These are phyloP conservation scores for Microcebus jonahi DNA, from an alignment of 2,113 vertebrate genomes.

Conservation along the genomic window DNA sequence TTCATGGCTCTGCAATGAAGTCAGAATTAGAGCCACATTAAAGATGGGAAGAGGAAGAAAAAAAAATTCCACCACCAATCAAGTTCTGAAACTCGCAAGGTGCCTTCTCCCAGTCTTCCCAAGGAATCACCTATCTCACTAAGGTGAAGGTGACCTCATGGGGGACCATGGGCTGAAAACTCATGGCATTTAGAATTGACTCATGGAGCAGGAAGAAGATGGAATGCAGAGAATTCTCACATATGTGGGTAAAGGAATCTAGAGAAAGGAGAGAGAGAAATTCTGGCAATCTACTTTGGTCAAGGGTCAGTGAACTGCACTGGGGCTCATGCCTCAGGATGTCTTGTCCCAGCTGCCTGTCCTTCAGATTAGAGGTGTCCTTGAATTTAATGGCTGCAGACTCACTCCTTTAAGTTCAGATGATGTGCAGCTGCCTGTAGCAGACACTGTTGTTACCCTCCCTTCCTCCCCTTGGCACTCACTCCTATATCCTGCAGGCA, in stretches of 20 bases:
- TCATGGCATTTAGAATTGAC: not conserved
- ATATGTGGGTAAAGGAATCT: not conserved
- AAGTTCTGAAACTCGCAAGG: conserved; percentile 53
- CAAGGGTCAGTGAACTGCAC: not conserved
- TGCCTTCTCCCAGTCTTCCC: conserved; percentile 23
- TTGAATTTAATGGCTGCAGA: not conserved
- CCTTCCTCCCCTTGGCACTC: not conserved
- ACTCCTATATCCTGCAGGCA: not conserved
- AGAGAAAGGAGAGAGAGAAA: not conserved
- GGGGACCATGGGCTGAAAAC: not conserved
- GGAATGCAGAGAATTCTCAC: not conserved
- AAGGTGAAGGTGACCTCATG: conserved; percentile 65
- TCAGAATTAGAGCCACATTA: conserved; percentile 76
- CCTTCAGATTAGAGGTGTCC: not conserved
- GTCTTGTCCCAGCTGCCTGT: not conserved
- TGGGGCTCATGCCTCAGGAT: not conserved
- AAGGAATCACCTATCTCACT: not conserved
- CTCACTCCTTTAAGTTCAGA: not conserved
- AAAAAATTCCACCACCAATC: not conserved
- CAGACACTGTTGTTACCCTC: not conserved
- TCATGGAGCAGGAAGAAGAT: not conserved
- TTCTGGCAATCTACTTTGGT: not conserved
- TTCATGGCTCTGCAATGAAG: conserved; percentile 65
- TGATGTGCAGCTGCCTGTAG: not conserved
- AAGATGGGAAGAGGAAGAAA: conserved; percentile 30